phyloP scores from a whole-genome alignment of 2,888 invertebrate genomes.

The Stenotaenia linearis region DNA sequence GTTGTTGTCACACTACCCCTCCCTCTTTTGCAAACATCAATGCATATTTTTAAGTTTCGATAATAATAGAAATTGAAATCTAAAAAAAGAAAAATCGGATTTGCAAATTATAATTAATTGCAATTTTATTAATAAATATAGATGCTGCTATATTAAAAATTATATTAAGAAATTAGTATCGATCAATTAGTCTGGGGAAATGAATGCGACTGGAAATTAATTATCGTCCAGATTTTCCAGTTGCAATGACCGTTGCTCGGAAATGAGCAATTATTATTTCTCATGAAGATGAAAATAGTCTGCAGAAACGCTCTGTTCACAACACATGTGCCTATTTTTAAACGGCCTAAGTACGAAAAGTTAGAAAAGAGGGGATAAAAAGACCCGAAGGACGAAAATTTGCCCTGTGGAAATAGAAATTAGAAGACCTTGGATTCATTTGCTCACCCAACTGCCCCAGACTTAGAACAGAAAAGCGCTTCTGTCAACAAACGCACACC shows the following conservation, averaged over 20 bases:
- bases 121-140: too few relatives aligned
- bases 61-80: too few relatives aligned
- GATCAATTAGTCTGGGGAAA: neutral
- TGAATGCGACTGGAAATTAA: neutral
- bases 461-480: neutral
- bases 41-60: too few relatives aligned
- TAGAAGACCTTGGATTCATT: slow-evolving; percentile 22
- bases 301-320: neutral
- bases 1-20: neutral
- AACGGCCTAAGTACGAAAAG: neutral
- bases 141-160: too few relatives aligned
- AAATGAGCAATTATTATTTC: slow-evolving; percentile 8
- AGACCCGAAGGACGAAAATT: neutral
- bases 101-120: too few relatives aligned
- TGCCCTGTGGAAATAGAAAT: neutral
- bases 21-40: too few relatives aligned
- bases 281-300: neutral
- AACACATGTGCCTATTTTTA: neutral
- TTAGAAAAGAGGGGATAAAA: neutral
- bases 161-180: neutral
- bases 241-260: neutral
- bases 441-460: slow-evolving; percentile 19
- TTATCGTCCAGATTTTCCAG: neutral
- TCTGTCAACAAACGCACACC: slow-evolving; percentile 3
- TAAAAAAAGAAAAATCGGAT: too few relatives aligned